Evolutionary conservation across 2,113 vertebrate species (phyloP), one percentile per base, ranked within the genome.

Genomic region (Campylorhamphus procurvoides): DNA sequence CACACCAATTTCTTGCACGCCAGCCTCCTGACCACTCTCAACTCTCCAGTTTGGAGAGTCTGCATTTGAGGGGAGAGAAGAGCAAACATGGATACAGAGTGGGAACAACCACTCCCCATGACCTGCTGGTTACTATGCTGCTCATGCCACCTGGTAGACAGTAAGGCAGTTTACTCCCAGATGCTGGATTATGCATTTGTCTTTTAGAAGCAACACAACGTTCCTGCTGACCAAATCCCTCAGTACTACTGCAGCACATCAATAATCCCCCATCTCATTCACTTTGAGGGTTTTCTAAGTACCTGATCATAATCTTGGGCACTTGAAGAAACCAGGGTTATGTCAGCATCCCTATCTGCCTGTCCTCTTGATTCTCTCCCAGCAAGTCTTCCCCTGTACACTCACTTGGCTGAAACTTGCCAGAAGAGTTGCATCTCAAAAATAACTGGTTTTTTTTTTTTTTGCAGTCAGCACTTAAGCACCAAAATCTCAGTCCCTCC

Each of bases 21-120:
- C 14, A 35, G 24, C 33, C 35, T 78, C 42, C 40, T 28, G 55
- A 39, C 2, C 52, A 55, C 27, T 12, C 25, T 22, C 17, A 9
- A 2, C 46, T 59, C n/a, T 10, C 13, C 3, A 1, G 14, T n/a
- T 62, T 66, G 16, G 18, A 19, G 1, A 19, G 1, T 0, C 49
- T 55, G 46, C 53, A 69, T 44, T 39, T 33, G 22, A 58, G 46
- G 10, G 22, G n/a, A 67, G 29, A 25, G 18, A 60, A 29, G 12
- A 82, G 33, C 24, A 87, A 84, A 91, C 64, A 8, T 6, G 9
- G 64, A 67, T 27, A 24, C 0, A 0, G 17, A 28, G 9, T 1
- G 1, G 7, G 27, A 72, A 35, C 42, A 86, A 62, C 8, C 55
- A n/a, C 18, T 39, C 7, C 14, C 29, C 42, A 7, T 12, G 15